Conservation (phyloP, 1,140 invertebrate species). For the Helicoverpa armigera region DNA sequence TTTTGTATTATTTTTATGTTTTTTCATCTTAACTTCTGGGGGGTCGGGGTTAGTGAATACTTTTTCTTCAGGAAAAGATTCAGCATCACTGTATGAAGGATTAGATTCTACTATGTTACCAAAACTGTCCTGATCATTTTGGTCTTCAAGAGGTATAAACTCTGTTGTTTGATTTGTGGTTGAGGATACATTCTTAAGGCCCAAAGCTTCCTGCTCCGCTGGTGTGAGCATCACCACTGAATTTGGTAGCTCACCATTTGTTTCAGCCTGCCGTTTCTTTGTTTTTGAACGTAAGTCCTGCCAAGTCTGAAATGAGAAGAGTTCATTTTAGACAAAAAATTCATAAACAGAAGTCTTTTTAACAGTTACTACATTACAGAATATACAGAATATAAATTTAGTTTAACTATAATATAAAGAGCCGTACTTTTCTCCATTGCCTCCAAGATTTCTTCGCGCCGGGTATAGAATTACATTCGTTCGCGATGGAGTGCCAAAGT, state of each 20-base stretch:
- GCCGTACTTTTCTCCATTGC: conserved; percentile 79
- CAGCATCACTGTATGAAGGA: conserved; percentile 69
- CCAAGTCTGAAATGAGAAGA: conserved; percentile 74
- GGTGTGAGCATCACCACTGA: conserved; percentile 62
- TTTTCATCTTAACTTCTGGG: conserved; percentile 55
- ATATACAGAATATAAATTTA: too few relatives aligned
- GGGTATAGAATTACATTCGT: conserved; percentile 76
- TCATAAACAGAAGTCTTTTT: too few relatives aligned
- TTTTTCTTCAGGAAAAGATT: conserved; percentile 70
- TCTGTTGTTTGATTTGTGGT: conserved; percentile 63
- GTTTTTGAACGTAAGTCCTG: conserved; percentile 77
- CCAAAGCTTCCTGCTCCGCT: conserved; percentile 70
- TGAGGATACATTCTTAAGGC: conserved; percentile 63
- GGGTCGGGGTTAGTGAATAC: conserved; percentile 60
- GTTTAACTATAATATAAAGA: not conserved
- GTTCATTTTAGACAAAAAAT: too few relatives aligned
- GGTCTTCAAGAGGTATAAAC: conserved; percentile 63
- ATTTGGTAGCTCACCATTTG: conserved; percentile 66
- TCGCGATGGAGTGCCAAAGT: conserved; percentile 76
- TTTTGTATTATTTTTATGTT: conserved; percentile 58
- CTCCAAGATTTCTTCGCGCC: conserved; percentile 80
- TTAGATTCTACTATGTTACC: conserved; percentile 62
- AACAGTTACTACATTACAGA: too few relatives aligned
- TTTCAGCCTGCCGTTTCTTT: conserved; percentile 70
- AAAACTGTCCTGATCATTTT: conserved; percentile 63